Percentiles rank a stretch among this genome's conserved stretches.
These are phyloP conservation scores for Sericinus montela DNA, from an alignment of 2,888 invertebrate species.

Conservation along the genomic window DNA sequence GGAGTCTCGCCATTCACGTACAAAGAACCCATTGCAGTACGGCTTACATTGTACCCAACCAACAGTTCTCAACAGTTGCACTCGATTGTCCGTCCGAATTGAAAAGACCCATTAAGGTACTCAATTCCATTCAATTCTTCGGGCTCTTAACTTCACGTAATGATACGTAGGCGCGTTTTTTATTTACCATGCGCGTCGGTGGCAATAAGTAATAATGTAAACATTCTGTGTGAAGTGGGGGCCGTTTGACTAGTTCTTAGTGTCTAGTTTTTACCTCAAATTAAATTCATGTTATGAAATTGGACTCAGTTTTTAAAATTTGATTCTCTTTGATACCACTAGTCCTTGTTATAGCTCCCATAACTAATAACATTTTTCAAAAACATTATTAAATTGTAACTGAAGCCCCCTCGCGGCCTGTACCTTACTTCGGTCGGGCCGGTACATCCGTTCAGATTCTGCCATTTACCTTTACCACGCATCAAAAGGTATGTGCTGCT, in stretches of 20 bases:
- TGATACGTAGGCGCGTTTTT: slow-evolving; percentile 56
- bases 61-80: slow-evolving; percentile 38
- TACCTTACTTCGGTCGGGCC: too few relatives aligned
- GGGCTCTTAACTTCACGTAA: slow-evolving; percentile 37
- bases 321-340: too few relatives aligned
- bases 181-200: slow-evolving; percentile 61
- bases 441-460: too few relatives aligned
- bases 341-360: too few relatives aligned
- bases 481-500: too few relatives aligned
- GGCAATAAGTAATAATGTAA: slow-evolving; percentile 69
- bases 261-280: slow-evolving; percentile 24
- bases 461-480: too few relatives aligned
- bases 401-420: too few relatives aligned
- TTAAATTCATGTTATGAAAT: neutral
- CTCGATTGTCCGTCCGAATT: slow-evolving; percentile 45
- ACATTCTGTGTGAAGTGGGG: slow-evolving; percentile 61
- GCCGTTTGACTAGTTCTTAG: slow-evolving; percentile 41
- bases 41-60: slow-evolving; percentile 37
- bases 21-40: slow-evolving; percentile 37
- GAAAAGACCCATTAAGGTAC: slow-evolving; percentile 34
- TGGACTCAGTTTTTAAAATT: too few relatives aligned
- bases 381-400: too few relatives aligned
- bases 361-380: too few relatives aligned
- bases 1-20: slow-evolving; percentile 39
- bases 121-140: slow-evolving; percentile 31